Evolutionary conservation across 2,888 invertebrate genomes (phyloP).

Genomic region (Dinocampus coccinellae): DNA sequence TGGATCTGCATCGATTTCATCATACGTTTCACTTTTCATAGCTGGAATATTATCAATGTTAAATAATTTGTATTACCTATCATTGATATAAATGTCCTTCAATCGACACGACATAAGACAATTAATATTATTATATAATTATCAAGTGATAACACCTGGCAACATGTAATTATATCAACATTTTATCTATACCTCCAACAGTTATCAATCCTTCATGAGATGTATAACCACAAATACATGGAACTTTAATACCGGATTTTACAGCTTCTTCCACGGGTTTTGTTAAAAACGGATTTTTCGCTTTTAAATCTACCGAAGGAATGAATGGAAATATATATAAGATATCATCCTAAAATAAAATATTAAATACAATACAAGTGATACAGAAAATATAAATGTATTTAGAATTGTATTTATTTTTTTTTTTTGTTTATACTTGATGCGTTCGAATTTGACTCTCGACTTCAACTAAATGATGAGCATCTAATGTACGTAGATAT

Average conservation of each 20-base stretch:
- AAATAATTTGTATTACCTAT: too few species aligned
- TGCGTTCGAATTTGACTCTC: constrained; percentile 49
- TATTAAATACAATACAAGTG: too few species aligned
- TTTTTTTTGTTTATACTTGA: neutral
- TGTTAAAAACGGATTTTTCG: constrained; percentile 20
- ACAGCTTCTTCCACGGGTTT: constrained; percentile 22
- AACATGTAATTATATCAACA: too few species aligned
- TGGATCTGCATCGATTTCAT: constrained; percentile 12
- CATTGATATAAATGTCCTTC: too few species aligned
- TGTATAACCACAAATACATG: constrained; percentile 22
- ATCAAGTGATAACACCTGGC: too few species aligned
- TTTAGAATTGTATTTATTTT: too few species aligned
- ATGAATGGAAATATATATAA: constrained; percentile 9
- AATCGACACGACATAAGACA: too few species aligned
- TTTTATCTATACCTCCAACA: constrained; percentile 29
- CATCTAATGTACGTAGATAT: constrained; percentile 53
- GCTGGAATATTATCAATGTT: constrained; percentile 36
- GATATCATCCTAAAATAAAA: constrained; percentile 14
- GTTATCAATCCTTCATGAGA: constrained; percentile 25
- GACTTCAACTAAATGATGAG: constrained; percentile 42
- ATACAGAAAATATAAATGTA: too few species aligned
- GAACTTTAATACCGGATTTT: constrained; percentile 25
- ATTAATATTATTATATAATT: too few species aligned
- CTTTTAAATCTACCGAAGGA: constrained; percentile 23
- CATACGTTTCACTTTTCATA: neutral